Base-by-base conservation (phyloP, 2,888 invertebrate genomes). In the Enchytraeus crypticus region DNA sequence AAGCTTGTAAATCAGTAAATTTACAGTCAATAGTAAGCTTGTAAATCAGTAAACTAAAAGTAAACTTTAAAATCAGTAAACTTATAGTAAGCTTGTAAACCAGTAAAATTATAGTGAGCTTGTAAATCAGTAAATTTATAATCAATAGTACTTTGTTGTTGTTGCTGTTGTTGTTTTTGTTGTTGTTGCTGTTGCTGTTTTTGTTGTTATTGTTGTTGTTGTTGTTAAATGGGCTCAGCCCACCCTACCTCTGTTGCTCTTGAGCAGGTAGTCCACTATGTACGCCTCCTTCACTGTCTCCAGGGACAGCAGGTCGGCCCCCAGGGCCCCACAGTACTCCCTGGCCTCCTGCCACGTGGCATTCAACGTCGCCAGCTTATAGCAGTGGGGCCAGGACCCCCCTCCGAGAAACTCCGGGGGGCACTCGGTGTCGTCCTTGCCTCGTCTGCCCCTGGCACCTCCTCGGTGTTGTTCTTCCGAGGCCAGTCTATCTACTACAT, bases 301-400 rank as follows among this genome's bases (percentile, higher is more conserved):
- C 49, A 74, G 61, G 27, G 71, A 64, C 5, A 73, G 69, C 27
- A 74, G 67, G 51, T 73, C 69, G 57, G 73, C 71, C 21, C 71
- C 72, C 29, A 74, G 64, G 5, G 73, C 73, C 21, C 64, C 53
- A 65, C 75, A 75, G 64, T 70, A 73, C 46, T 73, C 73, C 27
- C 71, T 62, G 3, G 74, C 74, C 55, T 73, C 70, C 53, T 71
- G 71, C 75, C 74, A 74, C 5, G 71, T 69, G 0, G 71, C 66
- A 57, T 73, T 73, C 11, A 57, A 70, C 4, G 74, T 72, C 2
- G 74, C 72, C 43, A 75, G 67, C 62, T 72, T 57, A 51, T 74
- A 75, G 64, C 74, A 74, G 11, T 70, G 69, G 1, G 64, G 56
- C 71, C 72, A 72, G 49, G 70, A 70, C 23, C 72, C 71, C 5